Conservation (phyloP, 2,797 vertebrate genomes). For the Caiman crocodilus region DNA sequence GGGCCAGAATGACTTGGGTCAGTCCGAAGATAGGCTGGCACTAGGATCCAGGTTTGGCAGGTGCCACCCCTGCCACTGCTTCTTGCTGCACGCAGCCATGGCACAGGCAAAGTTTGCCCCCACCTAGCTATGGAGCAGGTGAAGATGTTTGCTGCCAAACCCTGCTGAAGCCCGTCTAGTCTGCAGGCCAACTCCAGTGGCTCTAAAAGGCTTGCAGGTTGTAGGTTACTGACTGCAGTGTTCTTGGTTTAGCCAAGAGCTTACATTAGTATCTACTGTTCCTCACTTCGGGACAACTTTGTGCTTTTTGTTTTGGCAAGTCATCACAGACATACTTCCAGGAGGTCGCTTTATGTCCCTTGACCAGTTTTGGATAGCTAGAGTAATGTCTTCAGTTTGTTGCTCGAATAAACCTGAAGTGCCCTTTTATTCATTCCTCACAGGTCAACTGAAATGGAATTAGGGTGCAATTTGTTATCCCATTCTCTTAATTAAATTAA, state of each 20-base stretch:
- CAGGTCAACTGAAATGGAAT: neutral
- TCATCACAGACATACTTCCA: neutral
- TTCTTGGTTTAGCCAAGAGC: neutral
- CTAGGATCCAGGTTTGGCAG: too few relatives aligned
- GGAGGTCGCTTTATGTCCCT: slow-evolving; percentile 57
- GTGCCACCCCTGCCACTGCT: too few relatives aligned
- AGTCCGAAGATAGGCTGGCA: too few relatives aligned
- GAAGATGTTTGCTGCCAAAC: too few relatives aligned
- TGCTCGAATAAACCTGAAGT: neutral
- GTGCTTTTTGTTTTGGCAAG: neutral
- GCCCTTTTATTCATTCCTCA: neutral
- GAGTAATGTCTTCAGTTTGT: slow-evolving; percentile 15
- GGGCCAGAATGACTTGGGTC: too few relatives aligned
- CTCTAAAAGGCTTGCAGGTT: too few relatives aligned
- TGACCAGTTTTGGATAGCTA: slow-evolving; percentile 51
- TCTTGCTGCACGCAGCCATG: too few relatives aligned
- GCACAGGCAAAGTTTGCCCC: too few relatives aligned
- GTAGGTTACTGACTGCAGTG: too few relatives aligned
- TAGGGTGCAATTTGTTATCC: neutral
- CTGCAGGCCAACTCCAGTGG: too few relatives aligned
- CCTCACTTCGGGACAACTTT: neutral
- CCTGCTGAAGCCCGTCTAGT: too few relatives aligned
- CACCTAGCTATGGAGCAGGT: too few relatives aligned
- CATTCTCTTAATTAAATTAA: neutral
- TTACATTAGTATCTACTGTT: neutral